Conservation (phyloP, 2,888 invertebrate species). For the Augiades crinisus region DNA sequence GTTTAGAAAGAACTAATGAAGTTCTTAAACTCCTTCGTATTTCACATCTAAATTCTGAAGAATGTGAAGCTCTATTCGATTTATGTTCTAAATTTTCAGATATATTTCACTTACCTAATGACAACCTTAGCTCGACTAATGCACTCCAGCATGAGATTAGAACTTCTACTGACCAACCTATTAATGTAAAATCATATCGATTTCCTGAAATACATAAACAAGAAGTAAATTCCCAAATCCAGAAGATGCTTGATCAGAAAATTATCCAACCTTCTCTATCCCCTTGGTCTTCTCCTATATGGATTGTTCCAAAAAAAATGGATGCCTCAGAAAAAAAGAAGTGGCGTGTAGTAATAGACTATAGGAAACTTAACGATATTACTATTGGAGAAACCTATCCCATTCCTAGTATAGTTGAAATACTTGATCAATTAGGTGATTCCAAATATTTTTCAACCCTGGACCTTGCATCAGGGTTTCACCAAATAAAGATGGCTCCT, state of each 20-base stretch:
- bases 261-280: constrained; percentile 31
- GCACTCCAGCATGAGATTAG: constrained; percentile 29
- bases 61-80: constrained; percentile 2
- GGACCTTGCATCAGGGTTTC: constrained; percentile 29
- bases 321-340: constrained; percentile 33
- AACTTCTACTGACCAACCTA: constrained; percentile 27
- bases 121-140: too few species aligned
- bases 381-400: constrained; percentile 34
- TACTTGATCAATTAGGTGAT: neutral
- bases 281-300: constrained; percentile 36
- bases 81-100: constrained; percentile 24
- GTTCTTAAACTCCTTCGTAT: neutral
- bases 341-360: constrained; percentile 34
- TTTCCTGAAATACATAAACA: constrained; percentile 33
- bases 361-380: constrained; percentile 32
- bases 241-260: constrained; percentile 23
- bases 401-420: neutral
- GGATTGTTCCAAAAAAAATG: constrained; percentile 35
- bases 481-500: constrained; percentile 23
- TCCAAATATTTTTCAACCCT: constrained; percentile 32
- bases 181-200: constrained; percentile 33
- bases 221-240: constrained; percentile 28
- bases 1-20: neutral
- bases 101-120: constrained; percentile 28
- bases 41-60: constrained; percentile 19